Conservation (phyloP, 2,797 vertebrate genomes). For the Halcyon chelicuti region DNA sequence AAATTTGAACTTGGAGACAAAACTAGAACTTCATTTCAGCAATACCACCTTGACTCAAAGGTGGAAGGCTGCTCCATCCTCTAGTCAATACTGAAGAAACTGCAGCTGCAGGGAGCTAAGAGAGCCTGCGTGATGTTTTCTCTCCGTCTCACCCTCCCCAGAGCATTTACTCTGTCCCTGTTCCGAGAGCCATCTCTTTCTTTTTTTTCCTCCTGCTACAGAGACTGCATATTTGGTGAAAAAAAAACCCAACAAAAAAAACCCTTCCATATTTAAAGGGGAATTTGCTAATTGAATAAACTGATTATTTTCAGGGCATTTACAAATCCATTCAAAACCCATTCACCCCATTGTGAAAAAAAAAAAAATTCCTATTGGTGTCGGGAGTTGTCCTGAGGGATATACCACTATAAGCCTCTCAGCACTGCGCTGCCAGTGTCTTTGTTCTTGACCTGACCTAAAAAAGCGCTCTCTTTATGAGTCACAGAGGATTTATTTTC, state of each 20-base stretch:
- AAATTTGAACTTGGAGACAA: background rate
- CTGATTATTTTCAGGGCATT: slow-evolving; percentile 22
- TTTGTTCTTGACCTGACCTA: slow-evolving; percentile 74
- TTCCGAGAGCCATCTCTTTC: background rate
- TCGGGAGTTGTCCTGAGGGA: slow-evolving; percentile 48
- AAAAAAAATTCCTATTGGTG: slow-evolving; percentile 20
- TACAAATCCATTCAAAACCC: slow-evolving; percentile 21
- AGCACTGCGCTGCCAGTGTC: slow-evolving; percentile 20
- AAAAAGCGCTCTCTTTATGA: slow-evolving; percentile 67
- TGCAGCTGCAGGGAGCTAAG: background rate
- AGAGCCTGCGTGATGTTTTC: background rate
- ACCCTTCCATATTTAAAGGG: background rate
- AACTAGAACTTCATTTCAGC: background rate
- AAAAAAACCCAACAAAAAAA: background rate
- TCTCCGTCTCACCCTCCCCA: background rate
- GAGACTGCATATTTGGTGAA: background rate
- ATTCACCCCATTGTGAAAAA: background rate
- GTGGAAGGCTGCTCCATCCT: background rate
- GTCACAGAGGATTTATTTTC: slow-evolving; percentile 71
- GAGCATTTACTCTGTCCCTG: background rate
- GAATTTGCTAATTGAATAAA: slow-evolving; percentile 17
- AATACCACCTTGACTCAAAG: background rate
- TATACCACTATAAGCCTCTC: slow-evolving; percentile 41
- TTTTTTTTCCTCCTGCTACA: background rate
- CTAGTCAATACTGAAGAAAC: background rate